Conservation (phyloP, 1,140 invertebrate species). For the Diabrotica undecimpunctata region DNA sequence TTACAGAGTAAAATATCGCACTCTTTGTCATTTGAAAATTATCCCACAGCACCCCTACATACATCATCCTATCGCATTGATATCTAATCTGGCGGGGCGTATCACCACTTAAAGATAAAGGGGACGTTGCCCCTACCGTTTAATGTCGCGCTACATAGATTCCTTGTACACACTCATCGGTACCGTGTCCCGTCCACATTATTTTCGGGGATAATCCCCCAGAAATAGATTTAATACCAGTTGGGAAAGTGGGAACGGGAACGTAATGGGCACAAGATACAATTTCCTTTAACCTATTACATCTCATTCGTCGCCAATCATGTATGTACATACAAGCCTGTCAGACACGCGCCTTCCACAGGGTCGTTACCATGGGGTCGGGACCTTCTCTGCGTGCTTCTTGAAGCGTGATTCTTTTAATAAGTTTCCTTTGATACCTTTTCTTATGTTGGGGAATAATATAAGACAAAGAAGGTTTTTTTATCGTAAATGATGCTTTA, state of each 20-base stretch:
- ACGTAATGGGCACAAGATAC: neutral
- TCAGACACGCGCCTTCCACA: neutral
- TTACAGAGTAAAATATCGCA: no score
- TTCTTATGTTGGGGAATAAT: no score
- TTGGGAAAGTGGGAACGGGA: neutral
- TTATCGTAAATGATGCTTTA: no score
- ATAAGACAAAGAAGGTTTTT: no score
- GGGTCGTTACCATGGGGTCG: neutral
- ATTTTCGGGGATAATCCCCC: neutral
- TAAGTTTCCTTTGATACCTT: no score
- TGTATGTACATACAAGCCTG: neutral
- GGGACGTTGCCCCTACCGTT: neutral
- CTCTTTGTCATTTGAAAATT: neutral
- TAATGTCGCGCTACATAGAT: neutral
- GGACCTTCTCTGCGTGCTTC: no score
- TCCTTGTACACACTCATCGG: neutral
- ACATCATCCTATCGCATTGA: neutral
- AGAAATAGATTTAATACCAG: constrained; percentile 2
- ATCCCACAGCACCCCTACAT: neutral
- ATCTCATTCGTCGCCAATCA: neutral
- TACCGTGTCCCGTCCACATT: neutral
- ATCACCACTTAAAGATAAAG: neutral
- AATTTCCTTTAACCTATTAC: constrained; percentile 2
- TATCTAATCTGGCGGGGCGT: neutral
- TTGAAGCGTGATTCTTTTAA: no score